phyloP scores from a whole-genome alignment of 92 coral and sea anemone genomes.

The Parazoanthus atlanticus region DNA sequence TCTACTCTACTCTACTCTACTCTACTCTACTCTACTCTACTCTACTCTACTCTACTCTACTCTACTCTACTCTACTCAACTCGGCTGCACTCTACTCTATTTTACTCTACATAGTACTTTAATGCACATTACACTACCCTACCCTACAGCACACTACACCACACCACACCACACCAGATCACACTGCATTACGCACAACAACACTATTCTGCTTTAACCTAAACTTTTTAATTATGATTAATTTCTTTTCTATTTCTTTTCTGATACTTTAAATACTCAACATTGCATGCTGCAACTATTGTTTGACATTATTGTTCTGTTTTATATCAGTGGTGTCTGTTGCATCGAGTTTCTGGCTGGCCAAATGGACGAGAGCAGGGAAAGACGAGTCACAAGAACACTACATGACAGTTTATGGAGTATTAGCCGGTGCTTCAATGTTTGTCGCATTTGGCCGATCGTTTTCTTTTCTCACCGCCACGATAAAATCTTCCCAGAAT shows the following conservation, averaged over 20 bases:
- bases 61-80: not conserved
- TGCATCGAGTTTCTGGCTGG: conserved; percentile 9
- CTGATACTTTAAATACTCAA: not conserved
- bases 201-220: not conserved
- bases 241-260: too few relatives aligned
- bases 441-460: not conserved
- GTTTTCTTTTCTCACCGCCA: not conserved
- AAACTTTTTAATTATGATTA: not conserved
- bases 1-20: not conserved
- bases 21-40: too few relatives aligned
- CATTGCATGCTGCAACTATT: not conserved
- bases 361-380: not conserved
- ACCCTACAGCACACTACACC: not conserved
- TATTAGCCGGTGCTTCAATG: conserved; percentile 7
- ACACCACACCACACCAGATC: not conserved
- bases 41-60: too few relatives aligned
- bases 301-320: not conserved
- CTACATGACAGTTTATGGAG: not conserved
- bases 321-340: not conserved
- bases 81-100: not conserved
- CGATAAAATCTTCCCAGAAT: not conserved
- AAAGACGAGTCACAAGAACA: not conserved
- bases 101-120: not conserved
- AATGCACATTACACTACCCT: not conserved
- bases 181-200: not conserved